A percentile compares a stretch with the other conserved stretches of the same genome.
phyloP scores from a whole-genome alignment of 2,888 invertebrate species.

The Pardosa pseudoannulata region DNA sequence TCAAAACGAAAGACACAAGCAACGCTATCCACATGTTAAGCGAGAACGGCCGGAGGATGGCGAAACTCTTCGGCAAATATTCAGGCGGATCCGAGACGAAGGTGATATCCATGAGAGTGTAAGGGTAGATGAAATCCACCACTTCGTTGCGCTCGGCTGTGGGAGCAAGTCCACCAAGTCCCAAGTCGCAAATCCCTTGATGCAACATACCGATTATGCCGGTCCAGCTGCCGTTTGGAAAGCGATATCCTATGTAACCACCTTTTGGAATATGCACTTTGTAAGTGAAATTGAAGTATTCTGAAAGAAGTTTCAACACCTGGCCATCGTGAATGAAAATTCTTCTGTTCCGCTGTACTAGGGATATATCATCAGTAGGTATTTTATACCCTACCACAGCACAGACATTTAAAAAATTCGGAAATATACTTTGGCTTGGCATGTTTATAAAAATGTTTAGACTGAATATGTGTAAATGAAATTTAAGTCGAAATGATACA shows the following conservation, averaged over 20 bases:
- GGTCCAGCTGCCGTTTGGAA: background rate
- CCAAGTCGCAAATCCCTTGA: background rate
- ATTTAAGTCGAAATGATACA: no score
- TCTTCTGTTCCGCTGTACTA: no score
- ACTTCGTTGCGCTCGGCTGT: background rate
- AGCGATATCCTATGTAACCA: background rate
- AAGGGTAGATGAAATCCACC: background rate
- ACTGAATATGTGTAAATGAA: no score
- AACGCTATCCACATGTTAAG: background rate
- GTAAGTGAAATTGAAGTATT: background rate
- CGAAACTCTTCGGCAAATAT: background rate
- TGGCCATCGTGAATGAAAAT: no score
- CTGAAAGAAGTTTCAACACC: slow-evolving; percentile 1
- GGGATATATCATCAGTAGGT: no score
- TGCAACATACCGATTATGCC: background rate
- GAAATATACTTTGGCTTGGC: no score
- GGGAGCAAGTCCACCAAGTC: background rate
- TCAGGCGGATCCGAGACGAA: background rate
- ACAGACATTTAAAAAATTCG: no score
- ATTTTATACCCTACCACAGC: no score
- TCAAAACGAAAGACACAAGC: background rate
- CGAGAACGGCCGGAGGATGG: background rate
- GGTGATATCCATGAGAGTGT: background rate
- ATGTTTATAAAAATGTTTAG: no score
- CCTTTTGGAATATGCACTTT: background rate